Evolutionary conservation across 2,888 invertebrate genomes (phyloP).

Genomic region (Tribolium freemani): DNA sequence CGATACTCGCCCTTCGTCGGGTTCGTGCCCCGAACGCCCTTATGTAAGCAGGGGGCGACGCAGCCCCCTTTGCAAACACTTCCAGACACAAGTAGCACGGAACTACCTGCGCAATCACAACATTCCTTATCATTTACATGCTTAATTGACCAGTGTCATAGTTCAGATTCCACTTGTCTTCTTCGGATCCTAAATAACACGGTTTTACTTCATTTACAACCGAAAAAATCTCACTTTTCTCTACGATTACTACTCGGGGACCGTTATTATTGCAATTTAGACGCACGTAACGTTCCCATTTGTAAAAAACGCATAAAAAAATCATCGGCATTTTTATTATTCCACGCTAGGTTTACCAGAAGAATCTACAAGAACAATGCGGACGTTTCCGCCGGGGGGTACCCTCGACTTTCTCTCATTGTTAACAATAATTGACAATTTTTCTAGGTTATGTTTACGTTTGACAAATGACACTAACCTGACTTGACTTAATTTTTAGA

Average conservation of each 20-base stretch:
- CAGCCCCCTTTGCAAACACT: slow-evolving; percentile 22
- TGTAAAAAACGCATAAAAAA: not conserved
- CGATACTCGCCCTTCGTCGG: slow-evolving; percentile 40
- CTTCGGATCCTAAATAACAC: slow-evolving; percentile 8
- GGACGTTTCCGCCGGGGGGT: slow-evolving; percentile 15
- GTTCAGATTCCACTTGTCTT: slow-evolving; percentile 45
- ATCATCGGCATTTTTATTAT: not conserved
- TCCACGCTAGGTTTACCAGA: slow-evolving; percentile 30
- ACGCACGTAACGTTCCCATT: slow-evolving; percentile 8
- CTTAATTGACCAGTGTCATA: slow-evolving; percentile 46
- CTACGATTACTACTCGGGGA: not conserved
- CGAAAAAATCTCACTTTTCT: not conserved
- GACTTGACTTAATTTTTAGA: not conserved
- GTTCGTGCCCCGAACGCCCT: slow-evolving; percentile 28
- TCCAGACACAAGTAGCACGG: slow-evolving; percentile 31
- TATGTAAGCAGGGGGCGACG: slow-evolving; percentile 23
- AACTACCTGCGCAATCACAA: slow-evolving; percentile 38
- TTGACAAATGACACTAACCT: not conserved
- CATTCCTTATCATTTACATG: slow-evolving; percentile 41
- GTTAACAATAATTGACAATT: slow-evolving; percentile 33
- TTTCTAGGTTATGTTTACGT: not conserved
- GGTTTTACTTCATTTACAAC: not conserved
- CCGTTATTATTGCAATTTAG: not conserved
- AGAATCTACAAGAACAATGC: slow-evolving; percentile 43
- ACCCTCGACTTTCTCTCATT: slow-evolving; percentile 47